Evolutionary conservation across 2,888 invertebrate species (phyloP).

Genomic region (Oxystoma pomonae): DNA sequence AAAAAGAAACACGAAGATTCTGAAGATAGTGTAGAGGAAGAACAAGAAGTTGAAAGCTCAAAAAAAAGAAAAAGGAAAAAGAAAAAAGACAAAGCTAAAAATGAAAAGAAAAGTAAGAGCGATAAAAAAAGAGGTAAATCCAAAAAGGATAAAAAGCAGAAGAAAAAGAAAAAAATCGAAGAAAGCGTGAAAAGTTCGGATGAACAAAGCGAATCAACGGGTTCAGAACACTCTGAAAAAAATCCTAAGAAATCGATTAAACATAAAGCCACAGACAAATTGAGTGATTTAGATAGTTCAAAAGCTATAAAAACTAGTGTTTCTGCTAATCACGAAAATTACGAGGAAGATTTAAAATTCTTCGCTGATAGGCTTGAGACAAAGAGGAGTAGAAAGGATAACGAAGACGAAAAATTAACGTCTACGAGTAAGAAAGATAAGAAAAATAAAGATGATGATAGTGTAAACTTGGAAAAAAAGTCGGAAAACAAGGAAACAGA

Average conservation of each 20-base stretch:
- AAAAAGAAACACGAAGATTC: constrained; percentile 9
- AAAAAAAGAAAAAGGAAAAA: constrained; percentile 11
- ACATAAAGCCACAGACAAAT: constrained; percentile 14
- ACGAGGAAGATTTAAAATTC: constrained; percentile 28
- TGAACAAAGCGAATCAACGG: constrained; percentile 7
- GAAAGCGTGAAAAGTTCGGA: constrained; percentile 9
- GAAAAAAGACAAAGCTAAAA: constrained; percentile 13
- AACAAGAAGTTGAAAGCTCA: constrained; percentile 19
- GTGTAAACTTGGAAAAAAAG: constrained; percentile 1
- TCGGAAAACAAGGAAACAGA: constrained; percentile 9
- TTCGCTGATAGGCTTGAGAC: constrained; percentile 19
- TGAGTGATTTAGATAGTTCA: not conserved
- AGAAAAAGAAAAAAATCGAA: constrained; percentile 16
- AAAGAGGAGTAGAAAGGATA: constrained; percentile 4
- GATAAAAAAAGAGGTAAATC: constrained; percentile 11
- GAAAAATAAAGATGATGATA: constrained; percentile 1
- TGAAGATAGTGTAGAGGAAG: constrained; percentile 14
- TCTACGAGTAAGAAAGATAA: constrained; percentile 9
- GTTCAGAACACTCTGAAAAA: constrained; percentile 7
- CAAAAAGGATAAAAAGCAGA: constrained; percentile 14
- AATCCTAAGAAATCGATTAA: constrained; percentile 6
- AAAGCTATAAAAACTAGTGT: not conserved
- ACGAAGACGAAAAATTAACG: constrained; percentile 8
- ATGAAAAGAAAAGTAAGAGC: constrained; percentile 11
- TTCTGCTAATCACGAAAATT: too few relatives aligned